Conservation (phyloP, 2,888 invertebrate species). For the Salpingus planirostris region DNA sequence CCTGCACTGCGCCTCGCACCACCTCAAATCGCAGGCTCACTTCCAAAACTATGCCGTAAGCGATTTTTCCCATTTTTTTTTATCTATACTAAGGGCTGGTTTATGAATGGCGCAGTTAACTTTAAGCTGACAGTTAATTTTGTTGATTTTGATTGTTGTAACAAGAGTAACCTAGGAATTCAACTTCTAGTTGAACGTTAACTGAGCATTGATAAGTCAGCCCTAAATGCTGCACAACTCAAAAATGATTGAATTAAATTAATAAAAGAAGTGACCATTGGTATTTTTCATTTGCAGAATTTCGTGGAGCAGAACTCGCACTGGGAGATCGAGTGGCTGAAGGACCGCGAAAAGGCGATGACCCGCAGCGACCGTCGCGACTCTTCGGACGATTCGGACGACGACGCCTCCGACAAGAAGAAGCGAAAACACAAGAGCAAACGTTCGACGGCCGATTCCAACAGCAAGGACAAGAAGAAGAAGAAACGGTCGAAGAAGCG, state of each 20-base stretch:
- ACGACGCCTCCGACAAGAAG: conserved; percentile 17
- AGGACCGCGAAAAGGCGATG: conserved; percentile 53
- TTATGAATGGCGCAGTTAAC: too few relatives aligned
- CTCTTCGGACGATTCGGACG: conserved; percentile 21
- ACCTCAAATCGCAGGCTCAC: conserved; percentile 71
- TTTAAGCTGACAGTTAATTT: too few relatives aligned
- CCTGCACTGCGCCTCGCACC: conserved; percentile 77
- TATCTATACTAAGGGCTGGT: neutral
- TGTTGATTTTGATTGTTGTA: too few relatives aligned
- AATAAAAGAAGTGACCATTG: neutral
- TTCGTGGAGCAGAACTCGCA: conserved; percentile 78
- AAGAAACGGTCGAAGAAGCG: conserved; percentile 24
- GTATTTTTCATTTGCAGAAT: conserved; percentile 45
- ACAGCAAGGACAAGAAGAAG: conserved; percentile 39
- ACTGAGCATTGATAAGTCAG: too few relatives aligned
- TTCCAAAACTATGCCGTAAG: conserved; percentile 73
- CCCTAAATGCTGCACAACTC: too few relatives aligned
- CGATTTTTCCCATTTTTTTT: conserved; percentile 21
- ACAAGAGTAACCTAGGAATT: too few relatives aligned
- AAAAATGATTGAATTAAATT: too few relatives aligned
- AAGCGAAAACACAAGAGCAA: conserved; percentile 26
- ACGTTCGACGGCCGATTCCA: conserved; percentile 21
- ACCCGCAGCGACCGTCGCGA: conserved; percentile 24
- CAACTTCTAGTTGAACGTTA: too few relatives aligned
- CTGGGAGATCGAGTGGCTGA: conserved; percentile 82